phyloP scores from a whole-genome alignment of 1,140 invertebrate species.

The Venturia canescens region DNA sequence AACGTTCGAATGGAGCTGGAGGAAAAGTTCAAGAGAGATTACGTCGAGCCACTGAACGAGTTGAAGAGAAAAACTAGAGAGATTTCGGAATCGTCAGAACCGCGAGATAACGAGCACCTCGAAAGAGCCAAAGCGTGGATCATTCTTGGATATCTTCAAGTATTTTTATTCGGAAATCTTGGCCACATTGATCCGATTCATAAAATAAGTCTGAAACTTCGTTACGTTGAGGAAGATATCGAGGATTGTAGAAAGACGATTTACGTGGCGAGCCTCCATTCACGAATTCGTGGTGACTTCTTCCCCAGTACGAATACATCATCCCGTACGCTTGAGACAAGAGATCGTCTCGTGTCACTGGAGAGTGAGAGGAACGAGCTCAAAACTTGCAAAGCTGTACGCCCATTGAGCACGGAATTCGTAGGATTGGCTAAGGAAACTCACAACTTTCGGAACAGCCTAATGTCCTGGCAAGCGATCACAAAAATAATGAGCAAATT shows the following conservation, averaged over 20 bases:
- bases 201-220: constrained; percentile 83
- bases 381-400: constrained; percentile 73
- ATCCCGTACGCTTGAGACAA: constrained; percentile 54
- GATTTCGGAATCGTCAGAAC: constrained; percentile 45
- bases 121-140: constrained; percentile 70
- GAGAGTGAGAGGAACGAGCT: constrained; percentile 56
- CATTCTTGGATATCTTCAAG: constrained; percentile 71
- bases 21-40: constrained; percentile 27
- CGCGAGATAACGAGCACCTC: background rate
- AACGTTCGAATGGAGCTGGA: background rate
- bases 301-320: constrained; percentile 41
- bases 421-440: constrained; percentile 70
- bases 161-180: constrained; percentile 72
- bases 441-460: constrained; percentile 57
- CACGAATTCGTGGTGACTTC: constrained; percentile 56
- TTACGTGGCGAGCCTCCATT: constrained; percentile 61
- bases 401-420: constrained; percentile 79
- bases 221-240: constrained; percentile 82
- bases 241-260: constrained; percentile 62
- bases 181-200: constrained; percentile 85
- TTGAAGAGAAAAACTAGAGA: constrained; percentile 57
- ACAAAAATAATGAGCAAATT: constrained; percentile 49
- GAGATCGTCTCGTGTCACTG: constrained; percentile 57
- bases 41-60: constrained; percentile 44
- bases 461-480: constrained; percentile 60